phyloP scores from a whole-genome alignment of 2,797 vertebrate genomes.

The Myotis daubentonii region DNA sequence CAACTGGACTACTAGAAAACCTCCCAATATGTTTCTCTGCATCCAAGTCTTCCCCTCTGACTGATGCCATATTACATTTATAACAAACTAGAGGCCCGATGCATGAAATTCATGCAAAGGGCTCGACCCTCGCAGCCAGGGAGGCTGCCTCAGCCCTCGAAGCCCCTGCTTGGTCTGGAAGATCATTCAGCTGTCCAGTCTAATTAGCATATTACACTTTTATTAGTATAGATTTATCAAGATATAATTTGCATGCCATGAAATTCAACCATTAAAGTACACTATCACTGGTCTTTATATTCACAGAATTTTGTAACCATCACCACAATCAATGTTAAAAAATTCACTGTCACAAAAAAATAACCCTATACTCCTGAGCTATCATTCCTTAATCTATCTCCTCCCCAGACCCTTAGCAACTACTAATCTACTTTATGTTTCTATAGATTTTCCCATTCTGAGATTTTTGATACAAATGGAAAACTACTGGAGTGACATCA shows the following conservation, averaged over 20 bases:
- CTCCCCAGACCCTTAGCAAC: neutral
- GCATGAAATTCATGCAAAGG: too few relatives aligned
- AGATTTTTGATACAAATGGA: neutral
- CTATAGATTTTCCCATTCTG: neutral
- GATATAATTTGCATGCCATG: neutral
- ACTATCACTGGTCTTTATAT: neutral
- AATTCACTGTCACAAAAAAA: neutral
- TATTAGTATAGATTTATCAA: too few relatives aligned
- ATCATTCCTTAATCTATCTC: neutral
- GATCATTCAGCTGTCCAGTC: too few relatives aligned
- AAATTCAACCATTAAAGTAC: neutral
- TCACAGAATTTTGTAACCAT: conserved; percentile 39
- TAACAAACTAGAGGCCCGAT: neutral
- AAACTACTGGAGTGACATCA: neutral
- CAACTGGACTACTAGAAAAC: neutral
- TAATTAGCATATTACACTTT: too few relatives aligned
- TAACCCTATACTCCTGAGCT: neutral
- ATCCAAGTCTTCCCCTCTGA: neutral
- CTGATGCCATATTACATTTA: neutral
- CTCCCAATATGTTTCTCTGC: neutral
- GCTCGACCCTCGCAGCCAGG: too few relatives aligned
- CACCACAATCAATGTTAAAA: neutral
- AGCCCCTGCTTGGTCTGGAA: too few relatives aligned
- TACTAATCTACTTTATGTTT: neutral
- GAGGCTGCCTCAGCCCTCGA: too few relatives aligned